Conservation (phyloP, 2,797 vertebrate species). For the Rhincodon typus region DNA sequence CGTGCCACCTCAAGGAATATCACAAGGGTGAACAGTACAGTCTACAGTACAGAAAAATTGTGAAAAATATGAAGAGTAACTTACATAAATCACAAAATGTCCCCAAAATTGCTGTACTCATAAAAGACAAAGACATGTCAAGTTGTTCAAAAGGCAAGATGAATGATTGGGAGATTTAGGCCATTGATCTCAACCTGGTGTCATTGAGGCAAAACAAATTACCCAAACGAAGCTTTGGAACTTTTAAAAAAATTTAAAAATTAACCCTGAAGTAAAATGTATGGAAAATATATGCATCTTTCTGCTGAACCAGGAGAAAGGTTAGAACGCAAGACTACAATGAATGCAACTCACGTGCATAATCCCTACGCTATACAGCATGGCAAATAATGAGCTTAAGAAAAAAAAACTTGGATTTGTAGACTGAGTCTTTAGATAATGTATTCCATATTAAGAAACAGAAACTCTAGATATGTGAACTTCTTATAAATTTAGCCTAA, state of each 20-base stretch:
- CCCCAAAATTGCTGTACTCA: neutral
- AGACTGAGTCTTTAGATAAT: neutral
- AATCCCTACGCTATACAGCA: neutral
- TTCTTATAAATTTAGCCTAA: neutral
- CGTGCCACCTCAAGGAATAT: neutral
- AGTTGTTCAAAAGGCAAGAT: neutral
- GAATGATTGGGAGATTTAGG: neutral
- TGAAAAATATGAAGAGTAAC: neutral
- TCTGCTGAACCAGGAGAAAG: neutral
- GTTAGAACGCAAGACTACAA: neutral
- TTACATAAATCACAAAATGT: neutral
- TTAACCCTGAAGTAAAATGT: neutral
- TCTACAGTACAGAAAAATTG: too few relatives aligned
- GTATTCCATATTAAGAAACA: neutral
- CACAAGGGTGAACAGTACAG: neutral
- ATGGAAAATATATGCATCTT: neutral
- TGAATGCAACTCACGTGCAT: neutral
- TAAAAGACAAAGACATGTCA: neutral
- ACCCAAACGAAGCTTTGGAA: neutral
- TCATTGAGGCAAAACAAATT: neutral
- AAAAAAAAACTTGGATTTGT: neutral
- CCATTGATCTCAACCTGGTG: neutral
- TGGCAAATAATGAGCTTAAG: neutral
- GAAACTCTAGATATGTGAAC: neutral
- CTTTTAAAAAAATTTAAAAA: neutral